A percentile compares a stretch with the other conserved stretches of the same genome.
phyloP scores from a whole-genome alignment of 2,888 invertebrate species.

The Drosophila cognata region DNA sequence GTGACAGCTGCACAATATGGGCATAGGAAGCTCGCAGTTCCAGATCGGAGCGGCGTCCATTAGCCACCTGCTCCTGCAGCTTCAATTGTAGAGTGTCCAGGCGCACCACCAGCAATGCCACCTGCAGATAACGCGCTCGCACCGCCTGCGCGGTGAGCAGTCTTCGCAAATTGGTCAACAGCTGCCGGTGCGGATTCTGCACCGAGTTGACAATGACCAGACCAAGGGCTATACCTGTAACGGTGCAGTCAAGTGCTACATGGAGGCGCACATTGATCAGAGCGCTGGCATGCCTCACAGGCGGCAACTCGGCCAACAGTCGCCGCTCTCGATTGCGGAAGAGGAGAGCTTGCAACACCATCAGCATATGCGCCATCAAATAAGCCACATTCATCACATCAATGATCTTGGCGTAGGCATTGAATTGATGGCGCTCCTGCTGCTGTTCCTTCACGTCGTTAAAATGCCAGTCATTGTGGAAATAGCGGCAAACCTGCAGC shows the following conservation, averaged over 20 bases:
- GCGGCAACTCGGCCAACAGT: constrained; percentile 46
- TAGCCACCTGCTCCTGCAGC: constrained; percentile 28
- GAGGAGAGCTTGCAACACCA: constrained; percentile 44
- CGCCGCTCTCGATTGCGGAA: constrained; percentile 38
- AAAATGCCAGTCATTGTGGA: background rate
- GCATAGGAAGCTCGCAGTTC: constrained; percentile 47
- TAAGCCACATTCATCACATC: constrained; percentile 48
- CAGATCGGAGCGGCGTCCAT: background rate
- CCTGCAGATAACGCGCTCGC: constrained; percentile 64
- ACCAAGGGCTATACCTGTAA: background rate
- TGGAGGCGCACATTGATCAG: constrained; percentile 20
- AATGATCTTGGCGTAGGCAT: constrained; percentile 15
- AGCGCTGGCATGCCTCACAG: background rate
- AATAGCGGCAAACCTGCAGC: constrained; percentile 24
- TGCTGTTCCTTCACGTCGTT: background rate
- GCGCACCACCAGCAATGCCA: constrained; percentile 55
- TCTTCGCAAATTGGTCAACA: constrained; percentile 22
- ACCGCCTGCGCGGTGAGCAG: constrained; percentile 53
- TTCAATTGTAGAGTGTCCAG: constrained; percentile 53
- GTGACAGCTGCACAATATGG: constrained; percentile 47
- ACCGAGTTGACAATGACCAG: background rate
- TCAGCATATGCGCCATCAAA: constrained; percentile 45
- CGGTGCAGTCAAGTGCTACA: constrained; percentile 34
- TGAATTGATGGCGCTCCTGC: background rate
- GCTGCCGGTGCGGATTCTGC: background rate